These are phyloP conservation scores for Apteryx mantelli DNA, from an alignment of 2,113 vertebrate genomes.

Conservation along the genomic window DNA sequence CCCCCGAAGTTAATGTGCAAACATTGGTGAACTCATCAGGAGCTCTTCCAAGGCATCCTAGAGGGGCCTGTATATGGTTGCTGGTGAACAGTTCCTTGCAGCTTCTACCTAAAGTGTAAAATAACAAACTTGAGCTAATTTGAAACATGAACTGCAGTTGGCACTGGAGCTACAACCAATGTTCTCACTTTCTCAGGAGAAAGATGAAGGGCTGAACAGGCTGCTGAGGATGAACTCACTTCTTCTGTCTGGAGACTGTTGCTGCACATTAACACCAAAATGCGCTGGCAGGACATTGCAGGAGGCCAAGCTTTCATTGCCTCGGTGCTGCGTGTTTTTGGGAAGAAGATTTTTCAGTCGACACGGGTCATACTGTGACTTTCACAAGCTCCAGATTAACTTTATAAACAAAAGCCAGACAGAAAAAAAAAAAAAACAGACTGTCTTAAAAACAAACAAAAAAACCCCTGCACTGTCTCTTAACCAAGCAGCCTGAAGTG, in stretches of 20 bases:
- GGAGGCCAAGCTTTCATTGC: neutral
- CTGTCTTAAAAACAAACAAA: neutral
- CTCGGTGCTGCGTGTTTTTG: neutral
- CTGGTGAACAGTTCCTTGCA: constrained; percentile 46
- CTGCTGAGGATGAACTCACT: neutral
- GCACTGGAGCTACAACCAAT: constrained; percentile 14
- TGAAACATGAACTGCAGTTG: constrained; percentile 66
- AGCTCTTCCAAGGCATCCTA: constrained; percentile 48
- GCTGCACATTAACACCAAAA: neutral
- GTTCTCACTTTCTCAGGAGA: constrained; percentile 43
- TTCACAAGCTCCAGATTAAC: neutral
- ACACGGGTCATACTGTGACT: neutral
- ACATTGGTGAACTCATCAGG: constrained; percentile 59
- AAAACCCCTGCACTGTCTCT: neutral
- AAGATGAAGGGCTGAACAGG: neutral
- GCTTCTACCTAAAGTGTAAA: constrained; percentile 63
- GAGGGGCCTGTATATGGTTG: constrained; percentile 46
- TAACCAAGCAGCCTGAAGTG: neutral
- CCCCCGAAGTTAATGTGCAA: constrained; percentile 53
- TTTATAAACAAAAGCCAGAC: constrained; percentile 50
- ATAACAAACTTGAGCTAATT: constrained; percentile 70
- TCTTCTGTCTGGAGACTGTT: neutral
- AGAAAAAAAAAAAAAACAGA: neutral
- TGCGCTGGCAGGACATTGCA: neutral
- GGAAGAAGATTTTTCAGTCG: neutral